Evolutionary conservation across 2,888 invertebrate species (phyloP).

Genomic region (Stenichneumon culpator): DNA sequence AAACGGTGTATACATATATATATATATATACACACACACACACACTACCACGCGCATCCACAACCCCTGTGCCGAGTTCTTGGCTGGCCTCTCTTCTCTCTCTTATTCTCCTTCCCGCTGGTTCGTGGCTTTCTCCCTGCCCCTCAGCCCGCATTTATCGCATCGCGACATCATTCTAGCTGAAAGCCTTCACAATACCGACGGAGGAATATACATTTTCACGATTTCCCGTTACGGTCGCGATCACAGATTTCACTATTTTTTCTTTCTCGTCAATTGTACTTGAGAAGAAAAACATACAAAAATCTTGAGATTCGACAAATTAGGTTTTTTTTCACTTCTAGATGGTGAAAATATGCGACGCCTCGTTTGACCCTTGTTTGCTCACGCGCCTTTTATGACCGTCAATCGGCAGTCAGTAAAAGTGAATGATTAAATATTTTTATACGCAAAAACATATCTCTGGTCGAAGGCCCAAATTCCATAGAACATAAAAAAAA

Average conservation of each 20-base stretch:
- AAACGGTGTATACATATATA: not conserved
- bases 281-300: not conserved
- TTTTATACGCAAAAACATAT: no score
- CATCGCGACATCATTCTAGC: constrained; percentile 56
- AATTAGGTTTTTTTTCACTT: not conserved
- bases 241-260: constrained; percentile 68
- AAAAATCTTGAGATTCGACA: not conserved
- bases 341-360: not conserved
- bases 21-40: not conserved
- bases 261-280: constrained; percentile 18
- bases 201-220: constrained; percentile 63
- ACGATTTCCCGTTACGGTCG: constrained; percentile 70
- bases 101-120: constrained; percentile 28
- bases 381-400: not conserved
- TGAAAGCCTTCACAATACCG: constrained; percentile 47
- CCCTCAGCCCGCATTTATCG: constrained; percentile 68
- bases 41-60: not conserved
- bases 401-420: not conserved
- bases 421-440: no score
- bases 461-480: not conserved
- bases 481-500: not conserved
- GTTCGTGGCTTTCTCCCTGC: constrained; percentile 39
- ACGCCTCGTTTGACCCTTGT: not conserved
- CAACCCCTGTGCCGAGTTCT: constrained; percentile 36
- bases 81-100: constrained; percentile 38